Evolutionary conservation across 2,888 invertebrate species (phyloP).

Genomic region (Harmothoe impar): DNA sequence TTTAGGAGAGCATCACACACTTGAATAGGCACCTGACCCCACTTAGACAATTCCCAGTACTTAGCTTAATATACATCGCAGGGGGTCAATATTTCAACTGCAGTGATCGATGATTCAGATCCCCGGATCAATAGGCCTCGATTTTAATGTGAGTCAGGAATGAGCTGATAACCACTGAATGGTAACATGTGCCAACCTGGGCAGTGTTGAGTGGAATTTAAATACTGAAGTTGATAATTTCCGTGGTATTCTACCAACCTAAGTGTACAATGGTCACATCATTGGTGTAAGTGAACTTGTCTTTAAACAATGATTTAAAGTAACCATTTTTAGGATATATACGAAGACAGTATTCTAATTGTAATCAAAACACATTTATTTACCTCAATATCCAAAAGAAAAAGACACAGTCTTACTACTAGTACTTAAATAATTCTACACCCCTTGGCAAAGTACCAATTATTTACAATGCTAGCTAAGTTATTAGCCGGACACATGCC

Average conservation of each 20-base stretch:
- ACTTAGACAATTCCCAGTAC: neutral
- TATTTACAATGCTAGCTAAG: neutral
- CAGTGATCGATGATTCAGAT: neutral
- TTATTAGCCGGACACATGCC: neutral
- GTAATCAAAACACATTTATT: no score
- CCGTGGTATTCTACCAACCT: neutral
- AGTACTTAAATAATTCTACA: no score
- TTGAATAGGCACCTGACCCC: neutral
- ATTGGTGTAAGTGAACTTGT: neutral
- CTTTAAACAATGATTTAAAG: no score
- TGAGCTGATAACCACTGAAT: neutral
- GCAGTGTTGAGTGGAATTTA: neutral
- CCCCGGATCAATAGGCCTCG: conserved; percentile 2
- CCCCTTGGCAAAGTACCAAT: neutral
- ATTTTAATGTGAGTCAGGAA: conserved; percentile 9
- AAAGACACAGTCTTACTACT: no score
- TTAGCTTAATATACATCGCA: neutral
- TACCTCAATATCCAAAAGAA: no score
- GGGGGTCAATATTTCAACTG: conserved; percentile 14
- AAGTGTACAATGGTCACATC: neutral
- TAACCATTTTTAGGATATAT: no score
- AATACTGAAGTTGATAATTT: neutral
- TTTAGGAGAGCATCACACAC: neutral
- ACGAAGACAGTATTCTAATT: no score
- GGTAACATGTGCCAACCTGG: neutral